Conservation (phyloP, 2,888 invertebrate species). For the Microctonus aethiopoides region DNA sequence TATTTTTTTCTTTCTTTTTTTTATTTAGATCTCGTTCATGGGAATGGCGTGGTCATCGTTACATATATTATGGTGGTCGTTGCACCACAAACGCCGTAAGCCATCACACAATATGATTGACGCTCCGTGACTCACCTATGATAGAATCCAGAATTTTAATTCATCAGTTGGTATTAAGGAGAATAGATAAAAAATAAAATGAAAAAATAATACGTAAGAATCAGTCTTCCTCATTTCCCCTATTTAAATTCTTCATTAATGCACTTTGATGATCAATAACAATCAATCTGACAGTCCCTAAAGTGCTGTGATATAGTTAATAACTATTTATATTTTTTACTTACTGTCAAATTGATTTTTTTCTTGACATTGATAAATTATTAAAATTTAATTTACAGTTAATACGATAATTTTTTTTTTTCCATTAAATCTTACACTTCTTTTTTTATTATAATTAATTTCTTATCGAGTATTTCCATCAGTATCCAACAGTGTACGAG, state of each 20-base stretch:
- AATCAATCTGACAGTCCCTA: not conserved
- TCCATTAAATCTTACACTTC: not conserved
- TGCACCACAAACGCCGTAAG: conserved; percentile 41
- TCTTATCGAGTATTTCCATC: not conserved
- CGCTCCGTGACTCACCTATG: conserved; percentile 24
- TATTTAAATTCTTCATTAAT: not conserved
- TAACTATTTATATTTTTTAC: too few species aligned
- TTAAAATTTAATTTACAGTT: not conserved
- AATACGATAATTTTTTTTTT: not conserved
- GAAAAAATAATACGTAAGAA: not conserved
- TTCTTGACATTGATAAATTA: not conserved
- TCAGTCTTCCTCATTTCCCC: conserved; percentile 30
- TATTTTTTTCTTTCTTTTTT: not conserved
- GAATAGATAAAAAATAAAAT: not conserved
- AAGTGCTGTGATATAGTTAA: too few species aligned
- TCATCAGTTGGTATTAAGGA: not conserved
- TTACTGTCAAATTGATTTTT: not conserved
- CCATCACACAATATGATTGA: conserved; percentile 33
- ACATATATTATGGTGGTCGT: conserved; percentile 26
- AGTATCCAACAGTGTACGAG: not conserved
- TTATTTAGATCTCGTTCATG: not conserved
- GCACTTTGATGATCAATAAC: not conserved
- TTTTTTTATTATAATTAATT: not conserved
- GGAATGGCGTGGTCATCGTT: conserved; percentile 22
- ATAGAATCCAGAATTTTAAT: not conserved